Evolutionary conservation across 2,113 vertebrate genomes (phyloP).

Genomic region (Lepus timidus): DNA sequence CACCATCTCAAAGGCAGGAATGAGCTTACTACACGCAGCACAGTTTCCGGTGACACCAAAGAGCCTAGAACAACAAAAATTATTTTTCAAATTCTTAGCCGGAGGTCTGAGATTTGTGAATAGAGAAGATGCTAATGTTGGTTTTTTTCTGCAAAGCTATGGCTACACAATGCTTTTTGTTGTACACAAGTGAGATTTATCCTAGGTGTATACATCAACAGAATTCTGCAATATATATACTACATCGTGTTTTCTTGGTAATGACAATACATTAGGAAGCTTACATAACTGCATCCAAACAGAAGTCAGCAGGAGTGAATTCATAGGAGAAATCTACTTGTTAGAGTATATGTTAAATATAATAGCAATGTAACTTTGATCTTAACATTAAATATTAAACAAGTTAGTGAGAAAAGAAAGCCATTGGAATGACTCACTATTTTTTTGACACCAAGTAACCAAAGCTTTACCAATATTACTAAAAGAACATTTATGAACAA

Average conservation of each 20-base stretch:
- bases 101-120: neutral
- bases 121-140: neutral
- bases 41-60: slow-evolving; percentile 99
- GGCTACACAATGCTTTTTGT: neutral
- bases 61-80: slow-evolving; percentile 89
- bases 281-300: slow-evolving; percentile 72
- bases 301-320: slow-evolving; percentile 78
- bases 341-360: slow-evolving; percentile 62
- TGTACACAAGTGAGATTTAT: slow-evolving; percentile 47
- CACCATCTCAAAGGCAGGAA: slow-evolving; percentile 99
- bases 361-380: slow-evolving; percentile 81
- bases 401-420: slow-evolving; percentile 83
- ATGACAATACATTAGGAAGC: slow-evolving; percentile 70
- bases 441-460: slow-evolving; percentile 85
- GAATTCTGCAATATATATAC: neutral
- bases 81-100: slow-evolving; percentile 34
- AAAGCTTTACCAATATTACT: slow-evolving; percentile 87
- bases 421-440: slow-evolving; percentile 84
- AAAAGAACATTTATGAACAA: slow-evolving; percentile 88
- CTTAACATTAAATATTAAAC: slow-evolving; percentile 79
- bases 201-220: slow-evolving; percentile 28
- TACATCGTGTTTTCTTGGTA: slow-evolving; percentile 78
- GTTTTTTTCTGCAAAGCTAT: neutral
- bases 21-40: slow-evolving; percentile 98
- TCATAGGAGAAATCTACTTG: slow-evolving; percentile 54